Conservation (phyloP, 2,797 vertebrate species). For the Thalassophryne amazonica region DNA sequence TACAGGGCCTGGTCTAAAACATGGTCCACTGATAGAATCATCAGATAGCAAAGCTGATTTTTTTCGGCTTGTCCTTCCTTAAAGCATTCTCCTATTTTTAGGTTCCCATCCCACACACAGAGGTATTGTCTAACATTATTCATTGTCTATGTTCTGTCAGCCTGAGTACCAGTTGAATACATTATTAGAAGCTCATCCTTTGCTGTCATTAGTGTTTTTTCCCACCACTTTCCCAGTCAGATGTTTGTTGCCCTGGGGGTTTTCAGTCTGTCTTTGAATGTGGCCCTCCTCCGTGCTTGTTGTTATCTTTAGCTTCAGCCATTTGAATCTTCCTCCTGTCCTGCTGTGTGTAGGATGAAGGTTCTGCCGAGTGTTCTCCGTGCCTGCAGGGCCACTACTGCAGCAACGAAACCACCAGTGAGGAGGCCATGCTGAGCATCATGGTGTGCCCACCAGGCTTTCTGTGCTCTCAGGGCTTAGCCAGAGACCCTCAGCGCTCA, state of each 20-base stretch:
- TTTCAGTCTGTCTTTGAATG: slow-evolving; percentile 20
- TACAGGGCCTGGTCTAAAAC: too few species aligned
- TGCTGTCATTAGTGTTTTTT: not conserved
- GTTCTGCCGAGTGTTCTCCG: slow-evolving; percentile 77
- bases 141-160: slow-evolving; percentile 37
- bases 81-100: slow-evolving; percentile 43
- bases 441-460: slow-evolving; percentile 87
- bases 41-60: slow-evolving; percentile 24
- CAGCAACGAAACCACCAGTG: slow-evolving; percentile 83
- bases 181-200: slow-evolving; percentile 9
- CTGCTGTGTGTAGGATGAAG: slow-evolving; percentile 76
- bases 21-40: slow-evolving; percentile 25
- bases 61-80: slow-evolving; percentile 23
- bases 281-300: slow-evolving; percentile 49
- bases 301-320: slow-evolving; percentile 54
- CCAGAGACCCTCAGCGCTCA: slow-evolving; percentile 77
- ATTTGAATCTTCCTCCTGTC: slow-evolving; percentile 32
- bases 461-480: slow-evolving; percentile 84
- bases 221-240: slow-evolving; percentile 17
- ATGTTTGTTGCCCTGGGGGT: slow-evolving; percentile 16
- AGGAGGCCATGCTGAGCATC: slow-evolving; percentile 82
- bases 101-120: slow-evolving; percentile 41
- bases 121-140: slow-evolving; percentile 44
- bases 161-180: slow-evolving; percentile 11
- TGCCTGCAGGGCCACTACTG: slow-evolving; percentile 88